Conservation (phyloP, 1,140 invertebrate species). For the Diorhabda sublineata region DNA sequence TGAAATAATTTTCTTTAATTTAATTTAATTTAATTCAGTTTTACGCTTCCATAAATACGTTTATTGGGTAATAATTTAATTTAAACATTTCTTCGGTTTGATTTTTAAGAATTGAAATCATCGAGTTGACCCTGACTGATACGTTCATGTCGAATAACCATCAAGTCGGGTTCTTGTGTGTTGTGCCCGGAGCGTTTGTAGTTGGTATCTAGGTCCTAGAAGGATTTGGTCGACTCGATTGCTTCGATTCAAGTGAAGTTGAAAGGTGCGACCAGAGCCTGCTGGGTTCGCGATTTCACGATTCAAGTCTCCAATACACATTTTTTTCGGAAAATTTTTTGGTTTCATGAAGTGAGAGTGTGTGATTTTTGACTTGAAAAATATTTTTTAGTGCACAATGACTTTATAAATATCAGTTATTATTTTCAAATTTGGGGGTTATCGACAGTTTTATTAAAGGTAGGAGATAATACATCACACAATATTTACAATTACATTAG, state of each 20-base stretch:
- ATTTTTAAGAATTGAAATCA: too few relatives aligned
- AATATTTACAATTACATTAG: too few relatives aligned
- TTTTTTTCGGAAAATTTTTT: background rate
- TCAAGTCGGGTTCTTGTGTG: background rate
- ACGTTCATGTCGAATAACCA: background rate
- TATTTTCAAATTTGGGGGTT: too few relatives aligned
- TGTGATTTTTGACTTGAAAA: too few relatives aligned
- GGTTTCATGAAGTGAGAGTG: background rate
- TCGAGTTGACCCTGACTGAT: background rate
- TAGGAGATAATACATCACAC: too few relatives aligned
- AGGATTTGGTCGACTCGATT: slow-evolving; percentile 4
- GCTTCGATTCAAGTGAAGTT: slow-evolving; percentile 2
- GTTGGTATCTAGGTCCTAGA: slow-evolving; percentile 16
- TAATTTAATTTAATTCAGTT: too few relatives aligned
- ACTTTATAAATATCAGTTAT: too few relatives aligned
- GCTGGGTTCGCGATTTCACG: background rate
- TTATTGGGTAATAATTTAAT: too few relatives aligned
- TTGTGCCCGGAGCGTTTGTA: slow-evolving; percentile 1
- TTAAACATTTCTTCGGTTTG: background rate
- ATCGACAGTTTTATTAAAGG: too few relatives aligned
- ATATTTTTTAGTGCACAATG: too few relatives aligned
- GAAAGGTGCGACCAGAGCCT: slow-evolving; percentile 3
- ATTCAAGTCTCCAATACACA: background rate
- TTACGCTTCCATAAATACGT: too few relatives aligned
- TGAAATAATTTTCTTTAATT: too few relatives aligned